Percentiles rank a stretch among this genome's conserved stretches.
Conservation (phyloP, 2,113 vertebrate species). For the Carassius auratus region DNA sequence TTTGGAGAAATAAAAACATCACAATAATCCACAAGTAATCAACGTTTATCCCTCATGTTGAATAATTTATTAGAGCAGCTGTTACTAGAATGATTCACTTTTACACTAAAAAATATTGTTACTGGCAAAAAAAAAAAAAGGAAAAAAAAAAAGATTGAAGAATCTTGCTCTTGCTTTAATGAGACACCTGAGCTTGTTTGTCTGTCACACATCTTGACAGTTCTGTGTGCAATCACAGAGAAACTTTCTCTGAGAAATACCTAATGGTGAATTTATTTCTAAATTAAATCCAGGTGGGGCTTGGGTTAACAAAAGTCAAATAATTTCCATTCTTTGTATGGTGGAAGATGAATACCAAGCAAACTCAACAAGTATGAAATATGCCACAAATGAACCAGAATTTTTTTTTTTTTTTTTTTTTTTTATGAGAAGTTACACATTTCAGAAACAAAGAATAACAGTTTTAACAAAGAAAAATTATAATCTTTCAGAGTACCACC, state of each 20-base stretch:
- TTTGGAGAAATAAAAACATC: too few relatives aligned
- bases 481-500: not conserved
- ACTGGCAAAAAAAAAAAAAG: not conserved
- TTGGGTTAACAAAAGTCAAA: not conserved
- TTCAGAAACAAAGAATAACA: not conserved
- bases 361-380: not conserved
- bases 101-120: not conserved
- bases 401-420: too few relatives aligned
- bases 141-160: not conserved
- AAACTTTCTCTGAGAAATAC: not conserved
- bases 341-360: not conserved
- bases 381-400: not conserved
- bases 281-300: not conserved
- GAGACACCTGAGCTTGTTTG: not conserved
- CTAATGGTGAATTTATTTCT: slow-evolving; percentile 3
- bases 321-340: not conserved
- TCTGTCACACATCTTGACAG: slow-evolving; percentile 5
- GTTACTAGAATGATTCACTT: not conserved
- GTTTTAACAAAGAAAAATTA: not conserved
- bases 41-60: not conserved
- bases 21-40: too few relatives aligned
- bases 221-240: not conserved
- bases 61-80: not conserved
- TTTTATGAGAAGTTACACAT: not conserved
- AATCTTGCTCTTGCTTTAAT: not conserved